Conservation (phyloP, 1,140 invertebrate species). For the Mylabris phalerata region DNA sequence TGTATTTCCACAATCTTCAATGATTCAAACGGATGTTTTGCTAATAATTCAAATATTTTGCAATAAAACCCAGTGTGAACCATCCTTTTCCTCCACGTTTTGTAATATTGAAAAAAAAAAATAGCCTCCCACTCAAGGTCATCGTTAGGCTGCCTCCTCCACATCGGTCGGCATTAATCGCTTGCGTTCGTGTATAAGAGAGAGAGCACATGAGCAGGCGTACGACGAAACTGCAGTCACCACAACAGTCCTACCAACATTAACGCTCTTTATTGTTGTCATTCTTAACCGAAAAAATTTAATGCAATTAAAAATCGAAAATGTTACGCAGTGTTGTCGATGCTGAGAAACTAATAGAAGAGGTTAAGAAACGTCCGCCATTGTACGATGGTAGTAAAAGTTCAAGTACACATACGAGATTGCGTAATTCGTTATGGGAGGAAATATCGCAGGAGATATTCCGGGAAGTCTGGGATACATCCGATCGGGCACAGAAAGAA, state of each 20-base stretch:
- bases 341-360: conserved; percentile 20
- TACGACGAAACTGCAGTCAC: neutral
- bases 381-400: conserved; percentile 20
- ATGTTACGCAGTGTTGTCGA: conserved; percentile 6
- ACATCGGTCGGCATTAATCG: neutral
- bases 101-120: neutral
- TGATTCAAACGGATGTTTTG: neutral
- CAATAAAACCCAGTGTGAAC: neutral
- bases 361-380: conserved; percentile 28
- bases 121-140: too few species aligned
- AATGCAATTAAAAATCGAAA: neutral
- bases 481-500: conserved; percentile 20
- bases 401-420: conserved; percentile 11
- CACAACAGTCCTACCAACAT: neutral
- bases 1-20: too few species aligned
- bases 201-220: neutral
- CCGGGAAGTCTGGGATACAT: conserved; percentile 15
- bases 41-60: neutral
- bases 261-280: neutral
- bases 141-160: neutral
- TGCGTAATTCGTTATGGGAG: conserved; percentile 23
- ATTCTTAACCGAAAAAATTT: neutral
- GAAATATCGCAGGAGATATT: conserved; percentile 24
- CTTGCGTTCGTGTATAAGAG: neutral
- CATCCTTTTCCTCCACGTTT: neutral